A percentile compares a stretch with the other conserved stretches of the same genome.
Conservation (phyloP, 2,113 vertebrate species). For the Sciurus niger region DNA sequence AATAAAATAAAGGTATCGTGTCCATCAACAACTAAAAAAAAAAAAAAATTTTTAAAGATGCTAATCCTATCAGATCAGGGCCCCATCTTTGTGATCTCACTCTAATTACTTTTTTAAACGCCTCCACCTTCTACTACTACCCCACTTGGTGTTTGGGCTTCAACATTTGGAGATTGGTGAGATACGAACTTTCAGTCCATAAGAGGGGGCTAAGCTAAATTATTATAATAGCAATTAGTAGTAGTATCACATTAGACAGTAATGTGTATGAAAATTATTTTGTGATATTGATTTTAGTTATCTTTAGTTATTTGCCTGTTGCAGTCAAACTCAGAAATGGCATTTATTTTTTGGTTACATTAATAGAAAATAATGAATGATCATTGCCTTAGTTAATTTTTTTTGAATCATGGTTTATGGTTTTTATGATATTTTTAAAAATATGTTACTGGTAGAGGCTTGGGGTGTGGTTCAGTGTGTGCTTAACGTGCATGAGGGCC, state of each 20-base stretch:
- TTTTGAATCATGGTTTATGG: not conserved
- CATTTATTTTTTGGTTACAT: not conserved
- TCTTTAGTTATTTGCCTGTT: not conserved
- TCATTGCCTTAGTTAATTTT: not conserved
- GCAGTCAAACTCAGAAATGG: not conserved
- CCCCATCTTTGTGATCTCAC: not conserved
- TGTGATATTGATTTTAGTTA: not conserved
- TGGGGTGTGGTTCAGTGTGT: not conserved
- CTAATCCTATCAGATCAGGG: not conserved
- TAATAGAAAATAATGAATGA: not conserved
- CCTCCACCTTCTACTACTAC: too few relatives aligned
- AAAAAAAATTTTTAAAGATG: not conserved
- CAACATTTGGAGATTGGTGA: not conserved
- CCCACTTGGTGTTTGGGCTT: not conserved
- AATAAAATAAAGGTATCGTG: too few relatives aligned
- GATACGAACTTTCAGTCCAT: not conserved
- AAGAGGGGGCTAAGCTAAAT: not conserved
- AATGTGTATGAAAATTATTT: not conserved
- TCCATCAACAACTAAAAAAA: too few relatives aligned
- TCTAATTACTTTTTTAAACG: not conserved
- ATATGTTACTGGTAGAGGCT: not conserved
- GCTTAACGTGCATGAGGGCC: not conserved
- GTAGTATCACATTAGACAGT: not conserved
- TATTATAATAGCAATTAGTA: not conserved
- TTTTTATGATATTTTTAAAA: not conserved